phyloP scores from a whole-genome alignment of 2,113 vertebrate species.

The Platichthys flesus region DNA sequence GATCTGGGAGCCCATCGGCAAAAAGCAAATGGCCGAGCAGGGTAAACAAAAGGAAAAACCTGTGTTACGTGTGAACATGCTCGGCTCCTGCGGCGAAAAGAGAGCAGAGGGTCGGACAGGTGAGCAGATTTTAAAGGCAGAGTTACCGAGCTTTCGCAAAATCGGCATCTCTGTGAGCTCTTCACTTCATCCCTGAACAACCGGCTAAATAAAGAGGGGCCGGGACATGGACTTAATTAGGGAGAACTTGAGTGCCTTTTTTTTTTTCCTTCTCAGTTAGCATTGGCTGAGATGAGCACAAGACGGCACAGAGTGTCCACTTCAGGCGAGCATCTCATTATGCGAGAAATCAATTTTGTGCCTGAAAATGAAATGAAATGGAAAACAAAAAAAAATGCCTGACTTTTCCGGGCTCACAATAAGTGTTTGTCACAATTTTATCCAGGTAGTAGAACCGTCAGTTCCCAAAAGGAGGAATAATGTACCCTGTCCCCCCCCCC shows the following conservation, averaged over 20 bases:
- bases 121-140: not conserved
- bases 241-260: not conserved
- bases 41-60: not conserved
- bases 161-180: not conserved
- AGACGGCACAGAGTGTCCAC: conserved; percentile 14
- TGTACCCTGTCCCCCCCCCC: conserved; percentile 11
- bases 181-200: conserved; percentile 9
- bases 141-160: not conserved
- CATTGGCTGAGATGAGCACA: conserved; percentile 3
- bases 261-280: not conserved
- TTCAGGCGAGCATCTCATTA: conserved; percentile 19
- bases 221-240: conserved; percentile 16
- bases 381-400: not conserved
- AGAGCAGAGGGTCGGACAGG: too few relatives aligned
- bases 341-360: conserved; percentile 14
- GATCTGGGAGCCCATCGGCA: too few relatives aligned
- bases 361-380: conserved; percentile 16
- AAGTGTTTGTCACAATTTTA: conserved; percentile 43
- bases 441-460: conserved; percentile 39
- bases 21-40: not conserved
- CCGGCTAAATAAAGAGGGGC: not conserved
- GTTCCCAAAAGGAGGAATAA: conserved; percentile 48
- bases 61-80: not conserved
- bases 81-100: too few relatives aligned
- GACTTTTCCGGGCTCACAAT: conserved; percentile 17